Conservation (phyloP, 2,113 vertebrate genomes). For the Odontesthes bonariensis region DNA sequence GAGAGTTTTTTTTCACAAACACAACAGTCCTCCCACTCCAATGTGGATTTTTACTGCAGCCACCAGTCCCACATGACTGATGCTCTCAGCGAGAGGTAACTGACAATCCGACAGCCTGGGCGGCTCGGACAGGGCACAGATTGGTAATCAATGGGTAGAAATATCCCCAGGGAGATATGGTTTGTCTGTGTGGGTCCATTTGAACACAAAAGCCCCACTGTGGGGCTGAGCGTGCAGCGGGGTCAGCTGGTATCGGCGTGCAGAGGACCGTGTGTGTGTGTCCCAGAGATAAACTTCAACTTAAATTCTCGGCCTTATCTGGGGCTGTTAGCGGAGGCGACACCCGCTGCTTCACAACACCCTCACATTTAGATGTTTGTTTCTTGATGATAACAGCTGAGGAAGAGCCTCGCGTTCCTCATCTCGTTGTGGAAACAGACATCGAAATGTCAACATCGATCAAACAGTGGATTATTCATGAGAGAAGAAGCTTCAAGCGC, state of each 20-base stretch:
- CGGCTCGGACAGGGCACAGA: constrained; percentile 25
- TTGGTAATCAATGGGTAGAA: constrained; percentile 74
- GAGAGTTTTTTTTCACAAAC: too few species aligned
- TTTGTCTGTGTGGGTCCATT: background rate
- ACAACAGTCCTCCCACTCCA: too few species aligned
- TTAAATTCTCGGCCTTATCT: constrained; percentile 63
- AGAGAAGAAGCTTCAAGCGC: background rate
- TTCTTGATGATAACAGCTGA: constrained; percentile 8
- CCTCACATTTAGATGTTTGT: background rate
- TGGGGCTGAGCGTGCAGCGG: background rate
- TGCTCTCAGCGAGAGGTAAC: background rate
- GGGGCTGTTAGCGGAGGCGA: constrained; percentile 20
- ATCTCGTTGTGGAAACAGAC: background rate
- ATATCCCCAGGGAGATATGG: constrained; percentile 24
- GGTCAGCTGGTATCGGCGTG: constrained; percentile 4
- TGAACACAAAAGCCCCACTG: background rate
- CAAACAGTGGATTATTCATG: constrained; percentile 10
- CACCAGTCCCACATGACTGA: background rate
- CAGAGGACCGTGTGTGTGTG: constrained; percentile 45
- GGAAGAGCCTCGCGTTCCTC: background rate
- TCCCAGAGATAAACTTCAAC: constrained; percentile 69
- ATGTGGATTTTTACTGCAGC: background rate
- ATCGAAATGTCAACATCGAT: constrained; percentile 8
- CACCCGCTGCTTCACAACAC: constrained; percentile 24
- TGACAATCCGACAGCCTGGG: constrained; percentile 18